These are phyloP conservation scores for Platalea minor DNA, from an alignment of 2,797 vertebrate genomes.

Conservation along the genomic window DNA sequence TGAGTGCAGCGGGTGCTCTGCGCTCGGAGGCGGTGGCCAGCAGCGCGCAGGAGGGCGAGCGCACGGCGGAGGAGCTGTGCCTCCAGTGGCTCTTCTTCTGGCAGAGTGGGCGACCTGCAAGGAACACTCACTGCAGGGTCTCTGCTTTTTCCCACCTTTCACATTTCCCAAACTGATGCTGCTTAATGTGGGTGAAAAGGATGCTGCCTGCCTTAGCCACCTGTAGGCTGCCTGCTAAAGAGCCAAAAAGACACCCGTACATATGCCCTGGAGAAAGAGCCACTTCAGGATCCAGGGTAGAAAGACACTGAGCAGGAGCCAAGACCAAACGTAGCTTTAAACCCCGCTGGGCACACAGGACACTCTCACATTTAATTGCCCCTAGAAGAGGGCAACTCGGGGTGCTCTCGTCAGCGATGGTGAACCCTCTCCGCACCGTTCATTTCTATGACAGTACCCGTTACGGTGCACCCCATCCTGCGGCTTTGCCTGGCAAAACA, in stretches of 20 bases:
- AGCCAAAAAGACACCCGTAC: neutral
- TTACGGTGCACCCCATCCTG: neutral
- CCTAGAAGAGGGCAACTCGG: neutral
- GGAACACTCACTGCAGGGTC: neutral
- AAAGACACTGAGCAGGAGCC: neutral
- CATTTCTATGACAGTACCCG: neutral
- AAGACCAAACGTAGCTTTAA: neutral
- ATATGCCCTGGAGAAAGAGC: neutral
- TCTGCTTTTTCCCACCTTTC: neutral
- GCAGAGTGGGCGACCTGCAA: neutral
- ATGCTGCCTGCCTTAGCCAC: neutral
- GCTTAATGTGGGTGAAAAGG: neutral
- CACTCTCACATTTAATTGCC: neutral
- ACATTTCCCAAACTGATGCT: neutral
- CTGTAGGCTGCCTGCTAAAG: neutral
- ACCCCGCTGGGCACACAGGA: neutral
- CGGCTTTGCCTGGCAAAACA: neutral
- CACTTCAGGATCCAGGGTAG: neutral
- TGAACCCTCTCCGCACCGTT: neutral
- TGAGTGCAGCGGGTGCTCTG: neutral
- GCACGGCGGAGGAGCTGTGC: neutral
- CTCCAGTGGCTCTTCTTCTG: neutral
- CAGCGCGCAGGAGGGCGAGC: neutral
- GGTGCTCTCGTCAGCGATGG: neutral
- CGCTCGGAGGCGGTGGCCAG: neutral